A percentile compares a stretch with the other conserved stretches of the same genome.
Evolutionary conservation across 2,797 vertebrate genomes (phyloP).

Genomic region (Pseudochirops cupreus): DNA sequence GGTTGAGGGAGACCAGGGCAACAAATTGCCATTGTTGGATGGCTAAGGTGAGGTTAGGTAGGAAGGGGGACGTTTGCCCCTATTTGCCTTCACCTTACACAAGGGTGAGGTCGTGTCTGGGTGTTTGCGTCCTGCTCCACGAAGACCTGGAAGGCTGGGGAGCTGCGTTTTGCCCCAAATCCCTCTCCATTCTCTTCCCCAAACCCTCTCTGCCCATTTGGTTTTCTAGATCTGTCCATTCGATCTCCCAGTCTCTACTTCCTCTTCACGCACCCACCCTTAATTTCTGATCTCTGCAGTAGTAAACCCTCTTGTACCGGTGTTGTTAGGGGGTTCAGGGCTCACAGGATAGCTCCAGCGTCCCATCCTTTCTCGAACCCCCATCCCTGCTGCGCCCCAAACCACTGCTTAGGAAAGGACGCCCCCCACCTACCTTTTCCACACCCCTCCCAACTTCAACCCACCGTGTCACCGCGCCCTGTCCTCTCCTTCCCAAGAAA

Average conservation of each 20-base stretch:
- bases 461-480: slow-evolving; percentile 39
- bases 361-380: not conserved
- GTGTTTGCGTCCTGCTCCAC: not conserved
- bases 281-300: not conserved
- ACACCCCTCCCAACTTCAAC: slow-evolving; percentile 17
- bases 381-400: not conserved
- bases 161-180: not conserved
- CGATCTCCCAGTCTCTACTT: not conserved
- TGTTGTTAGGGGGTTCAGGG: not conserved
- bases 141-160: not conserved
- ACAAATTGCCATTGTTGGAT: not conserved
- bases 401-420: not conserved
- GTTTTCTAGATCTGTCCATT: not conserved
- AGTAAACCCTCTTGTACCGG: not conserved
- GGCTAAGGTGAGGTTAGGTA: not conserved
- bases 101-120: slow-evolving; percentile 46
- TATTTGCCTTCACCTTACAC: not conserved
- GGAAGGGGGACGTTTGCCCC: not conserved
- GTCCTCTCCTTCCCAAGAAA: not conserved
- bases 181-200: not conserved
- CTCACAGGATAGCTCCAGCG: not conserved
- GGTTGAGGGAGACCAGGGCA: not conserved
- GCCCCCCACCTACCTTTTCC: not conserved
- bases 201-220: not conserved
- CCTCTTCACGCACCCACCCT: not conserved